Base-by-base conservation (phyloP, 2,113 vertebrate genomes). In the Oryzias celebensis region DNA sequence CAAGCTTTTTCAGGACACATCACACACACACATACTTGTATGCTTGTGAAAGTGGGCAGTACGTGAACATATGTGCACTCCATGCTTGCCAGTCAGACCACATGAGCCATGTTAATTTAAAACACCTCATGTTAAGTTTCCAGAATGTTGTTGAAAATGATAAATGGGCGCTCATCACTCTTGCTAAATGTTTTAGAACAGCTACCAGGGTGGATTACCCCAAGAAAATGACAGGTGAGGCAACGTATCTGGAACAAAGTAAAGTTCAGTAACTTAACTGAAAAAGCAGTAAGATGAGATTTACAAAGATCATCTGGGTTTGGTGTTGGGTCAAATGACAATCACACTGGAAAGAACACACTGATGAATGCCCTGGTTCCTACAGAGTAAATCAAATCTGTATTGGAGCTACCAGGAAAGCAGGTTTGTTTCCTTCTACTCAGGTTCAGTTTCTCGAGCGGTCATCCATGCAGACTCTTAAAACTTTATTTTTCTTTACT, bases 161-260 rank as follows among this genome's bases (percentile, higher is more conserved):
- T 65, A 62, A 78, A 83, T 76, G 72, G 57, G 20, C 42, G 31
- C 48, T 75, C 52, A 65, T 68, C 55, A 54, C 66, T 65, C 45
- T 13, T n/a, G 17, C 52, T 20, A 18, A 42, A 16, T 31, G 49
- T 50, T 62, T 43, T 44, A 31, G n/a, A 47, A 14, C 5, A 24
- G 18, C 51, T 36, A 16, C 5, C 23, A 6, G 1, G 31, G 18
- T 4, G 42, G 14, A 51, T 42, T 18, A 44, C 51, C 28, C 7
- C 3, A 24, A 24, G 49, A 18, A 7, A 49, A 20, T 28, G 26
- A 51, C n/a, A 46, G 3, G 23, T 18, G 16, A 28, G 23, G 43
- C 8, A 61, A 26, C 8, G 36, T 23, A 8, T 44, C 5, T 48
- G 47, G n/a, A 17, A 18, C n/a, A 48, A 48, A 12, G n/a, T 12